Base-by-base conservation (phyloP, 2,113 vertebrate species). In the Oriolus oriolus region DNA sequence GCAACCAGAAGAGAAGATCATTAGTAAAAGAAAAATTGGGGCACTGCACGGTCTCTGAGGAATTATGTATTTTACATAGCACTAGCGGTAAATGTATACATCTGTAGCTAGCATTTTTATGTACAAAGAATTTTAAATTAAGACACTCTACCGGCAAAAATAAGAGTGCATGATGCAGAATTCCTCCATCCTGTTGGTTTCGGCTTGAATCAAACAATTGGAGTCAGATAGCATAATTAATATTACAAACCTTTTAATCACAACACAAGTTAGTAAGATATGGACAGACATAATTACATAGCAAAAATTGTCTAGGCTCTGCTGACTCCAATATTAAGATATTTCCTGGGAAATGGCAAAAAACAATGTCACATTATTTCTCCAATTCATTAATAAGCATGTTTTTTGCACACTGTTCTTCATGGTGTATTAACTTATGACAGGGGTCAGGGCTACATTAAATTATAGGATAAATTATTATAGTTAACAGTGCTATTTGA, bases 381-480 rank as follows among this genome's bases (percentile, higher is more conserved):
- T 97, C 90, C 97, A 97, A 94, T 97, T 98, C 98, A 98, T 98
- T 98, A 98, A 97, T 98, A 98, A 98, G 97, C 97, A 93, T 97
- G 97, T 98, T 98, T 98, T 97, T 97, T 97, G 95, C 97, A 97
- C 97, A 98, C 95, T 97, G 69, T 98, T 98, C 97, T 98, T 98
- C 98, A 98, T 98, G 98, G 98, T 98, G 95, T 97, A 98, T 99
- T 99, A 99, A 98, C 98, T 98, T 98, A 97, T 98, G 97, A 98
- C 98, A 97, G 87, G 94, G 98, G 98, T 98, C 98, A 98, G 93
- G 97, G 97, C 98, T 98, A 98, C 97, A 97, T 98, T 98, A 98
- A 99, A 99, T 98, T 98, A 98, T 97, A 98, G 97, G 98, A 98
- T 98, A 98, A 98, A 98, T 98, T 98, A 97, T 86, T 97, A 71